Conservation (phyloP, 2,113 vertebrate genomes). For the Cynopterus brachyotis region DNA sequence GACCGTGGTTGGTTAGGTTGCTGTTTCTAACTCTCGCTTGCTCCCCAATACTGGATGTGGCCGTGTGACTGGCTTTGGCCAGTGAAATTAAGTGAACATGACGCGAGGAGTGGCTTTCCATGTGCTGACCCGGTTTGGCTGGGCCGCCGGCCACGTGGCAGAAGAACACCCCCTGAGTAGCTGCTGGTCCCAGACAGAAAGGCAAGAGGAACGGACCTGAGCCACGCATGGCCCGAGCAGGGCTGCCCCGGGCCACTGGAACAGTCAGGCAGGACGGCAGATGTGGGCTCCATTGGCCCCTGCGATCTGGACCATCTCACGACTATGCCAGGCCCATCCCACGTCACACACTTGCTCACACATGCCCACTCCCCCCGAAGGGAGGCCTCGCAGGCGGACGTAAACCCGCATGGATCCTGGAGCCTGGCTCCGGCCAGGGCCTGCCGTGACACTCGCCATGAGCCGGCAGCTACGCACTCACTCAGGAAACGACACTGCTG, state of each 20-base stretch:
- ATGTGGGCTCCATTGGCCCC: background rate
- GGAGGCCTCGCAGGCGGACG: background rate
- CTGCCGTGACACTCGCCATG: background rate
- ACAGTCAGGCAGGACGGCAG: background rate
- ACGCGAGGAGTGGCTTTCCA: background rate
- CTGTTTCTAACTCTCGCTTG: background rate
- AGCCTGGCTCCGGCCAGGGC: background rate
- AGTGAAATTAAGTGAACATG: background rate
- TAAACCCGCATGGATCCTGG: background rate
- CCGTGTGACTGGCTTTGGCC: background rate
- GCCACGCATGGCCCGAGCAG: background rate
- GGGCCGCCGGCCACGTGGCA: background rate
- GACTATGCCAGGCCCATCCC: no score
- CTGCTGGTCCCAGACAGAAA: background rate
- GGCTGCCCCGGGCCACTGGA: background rate
- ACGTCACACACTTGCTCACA: no score
- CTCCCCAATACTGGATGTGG: background rate
- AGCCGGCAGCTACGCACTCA: background rate
- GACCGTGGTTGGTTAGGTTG: background rate
- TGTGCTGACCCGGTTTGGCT: background rate
- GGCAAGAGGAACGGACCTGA: background rate
- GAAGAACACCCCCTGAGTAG: background rate
- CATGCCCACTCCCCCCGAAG: no score
- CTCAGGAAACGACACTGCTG: background rate
- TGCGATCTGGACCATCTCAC: background rate